Conservation (phyloP, 2,888 invertebrate species). For the Lamellibrachia columna region DNA sequence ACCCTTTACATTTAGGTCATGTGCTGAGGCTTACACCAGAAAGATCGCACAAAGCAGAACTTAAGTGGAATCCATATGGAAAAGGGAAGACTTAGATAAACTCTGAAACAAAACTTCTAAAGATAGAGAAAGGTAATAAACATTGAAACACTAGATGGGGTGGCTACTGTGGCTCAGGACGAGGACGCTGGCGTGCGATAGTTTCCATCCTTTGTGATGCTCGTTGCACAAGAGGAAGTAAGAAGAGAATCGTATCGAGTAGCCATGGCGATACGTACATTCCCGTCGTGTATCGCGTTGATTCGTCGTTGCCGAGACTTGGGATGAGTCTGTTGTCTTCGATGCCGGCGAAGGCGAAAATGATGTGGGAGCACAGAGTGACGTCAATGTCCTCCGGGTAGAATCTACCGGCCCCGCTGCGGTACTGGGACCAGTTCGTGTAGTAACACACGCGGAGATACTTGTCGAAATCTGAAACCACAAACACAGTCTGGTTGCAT, state of each 20-base stretch:
- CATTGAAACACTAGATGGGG: too few species aligned
- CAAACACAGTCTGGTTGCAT: background rate
- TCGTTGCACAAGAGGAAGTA: background rate
- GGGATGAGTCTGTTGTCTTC: constrained; percentile 14
- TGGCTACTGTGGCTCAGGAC: too few species aligned
- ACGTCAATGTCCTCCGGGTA: constrained; percentile 93
- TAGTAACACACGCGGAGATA: constrained; percentile 79
- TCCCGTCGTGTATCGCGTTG: constrained; percentile 14
- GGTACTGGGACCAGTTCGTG: constrained; percentile 98
- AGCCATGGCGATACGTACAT: background rate
- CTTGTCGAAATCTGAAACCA: background rate
- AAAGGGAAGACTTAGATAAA: too few species aligned
- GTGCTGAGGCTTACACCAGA: too few species aligned
- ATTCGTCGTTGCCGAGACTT: constrained; percentile 23
- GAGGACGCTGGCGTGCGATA: too few species aligned
- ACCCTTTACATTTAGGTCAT: too few species aligned
- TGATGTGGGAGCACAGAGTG: constrained; percentile 93
- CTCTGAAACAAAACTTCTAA: too few species aligned
- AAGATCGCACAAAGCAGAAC: too few species aligned
- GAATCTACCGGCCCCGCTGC: constrained; percentile 90
- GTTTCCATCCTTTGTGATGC: too few species aligned
- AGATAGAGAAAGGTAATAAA: too few species aligned
- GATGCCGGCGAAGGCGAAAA: constrained; percentile 86
- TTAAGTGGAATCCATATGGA: too few species aligned
- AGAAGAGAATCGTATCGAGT: background rate